phyloP scores from a whole-genome alignment of 2,113 vertebrate species.

The Hippopotamus amphibius region DNA sequence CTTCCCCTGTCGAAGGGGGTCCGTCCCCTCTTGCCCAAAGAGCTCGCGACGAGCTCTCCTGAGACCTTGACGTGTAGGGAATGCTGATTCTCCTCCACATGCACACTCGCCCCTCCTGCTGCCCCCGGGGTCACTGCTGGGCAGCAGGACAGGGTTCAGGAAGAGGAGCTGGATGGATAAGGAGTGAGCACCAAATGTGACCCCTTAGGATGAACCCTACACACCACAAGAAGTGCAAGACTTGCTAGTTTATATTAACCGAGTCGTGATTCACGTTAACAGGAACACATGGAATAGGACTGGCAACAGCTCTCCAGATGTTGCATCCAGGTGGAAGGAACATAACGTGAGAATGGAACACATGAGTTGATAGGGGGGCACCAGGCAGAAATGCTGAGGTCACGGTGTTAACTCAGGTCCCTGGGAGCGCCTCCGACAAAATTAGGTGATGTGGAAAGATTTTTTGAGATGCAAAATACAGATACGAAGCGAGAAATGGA shows the following conservation, averaged over 20 bases:
- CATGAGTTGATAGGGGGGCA: accelerated
- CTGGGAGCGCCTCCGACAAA: background rate
- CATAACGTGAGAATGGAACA: accelerated
- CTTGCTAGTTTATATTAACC: background rate
- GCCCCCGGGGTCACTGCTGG: accelerated
- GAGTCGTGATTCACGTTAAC: background rate
- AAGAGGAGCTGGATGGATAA: too few relatives aligned
- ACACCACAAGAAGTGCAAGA: background rate
- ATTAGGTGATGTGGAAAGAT: background rate
- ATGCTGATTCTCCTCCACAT: accelerated
- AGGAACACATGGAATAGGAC: background rate
- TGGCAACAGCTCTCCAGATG: background rate
- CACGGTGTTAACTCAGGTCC: accelerated
- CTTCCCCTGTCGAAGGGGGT: background rate
- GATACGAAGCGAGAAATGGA: background rate
- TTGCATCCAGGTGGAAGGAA: too few relatives aligned
- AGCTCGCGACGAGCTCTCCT: background rate
- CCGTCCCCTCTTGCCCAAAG: background rate
- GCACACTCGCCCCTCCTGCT: accelerated
- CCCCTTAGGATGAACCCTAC: accelerated
- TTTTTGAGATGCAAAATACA: background rate
- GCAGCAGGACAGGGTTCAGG: background rate
- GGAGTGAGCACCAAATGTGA: background rate
- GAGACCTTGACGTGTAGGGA: too few relatives aligned
- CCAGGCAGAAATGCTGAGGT: background rate